Evolutionary conservation across 2,113 vertebrate genomes (phyloP), one percentile per base, ranked within the genome.

Genomic region (Nothoprocta pentlandii): DNA sequence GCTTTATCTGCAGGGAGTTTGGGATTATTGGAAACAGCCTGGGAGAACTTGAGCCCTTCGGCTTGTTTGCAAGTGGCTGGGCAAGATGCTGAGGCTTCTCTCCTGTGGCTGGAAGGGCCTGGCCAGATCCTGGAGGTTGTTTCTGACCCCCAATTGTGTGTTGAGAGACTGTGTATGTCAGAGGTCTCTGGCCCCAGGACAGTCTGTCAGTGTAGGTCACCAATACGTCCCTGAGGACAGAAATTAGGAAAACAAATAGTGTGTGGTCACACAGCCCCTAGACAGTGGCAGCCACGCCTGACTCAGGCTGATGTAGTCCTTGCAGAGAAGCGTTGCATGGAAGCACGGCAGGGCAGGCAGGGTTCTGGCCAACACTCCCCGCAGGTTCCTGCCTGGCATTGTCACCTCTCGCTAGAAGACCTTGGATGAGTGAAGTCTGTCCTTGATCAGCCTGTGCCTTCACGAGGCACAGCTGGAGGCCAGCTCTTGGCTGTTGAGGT

Each of bases 41-140:
- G 76, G 28, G 67, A 47, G 76, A 16, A 34, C 63, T 77, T 20
- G 26, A 41, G 89, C 64, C 69, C 63, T 85, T 86, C 39, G 68
- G n/a, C 83, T 83, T 64, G 59, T 90, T 90, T 90, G 71, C 32
- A 87, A 73, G 90, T 42, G 58, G 75, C 85, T 42, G 58, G 67
- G 16, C 54, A 70, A 36, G 86, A 53, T 76, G 51, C 34, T 93
- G 83, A 30, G 1, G 12, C 39, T n/a, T 1, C 2, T 88, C 5
- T 10, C 83, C 68, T 20, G 25, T 34, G 80, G 80, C 73, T 74
- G 80, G 71, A 47, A 61, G 22, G 67, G 13, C 70, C 71, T 1
- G 1, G 83, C 53, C 4, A 3, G 63, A 30, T 66, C 34, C 6
- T 3, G 71, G 41, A 44, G 77, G 47, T 23, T 42, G 16, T 69